phyloP scores from a whole-genome alignment of 1,140 invertebrate species.

The Drosophila willistoni region DNA sequence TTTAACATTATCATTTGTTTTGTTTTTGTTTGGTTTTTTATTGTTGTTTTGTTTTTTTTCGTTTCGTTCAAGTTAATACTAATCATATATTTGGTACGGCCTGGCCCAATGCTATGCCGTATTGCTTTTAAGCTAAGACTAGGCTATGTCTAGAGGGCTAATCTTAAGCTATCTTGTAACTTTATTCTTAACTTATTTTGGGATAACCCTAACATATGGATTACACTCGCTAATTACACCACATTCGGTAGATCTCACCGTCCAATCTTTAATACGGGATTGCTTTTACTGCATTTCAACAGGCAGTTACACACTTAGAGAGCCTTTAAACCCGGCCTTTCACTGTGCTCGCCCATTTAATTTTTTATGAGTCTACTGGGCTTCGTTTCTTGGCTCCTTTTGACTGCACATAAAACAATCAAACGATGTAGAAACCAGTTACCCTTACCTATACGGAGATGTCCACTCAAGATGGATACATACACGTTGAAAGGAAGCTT shows the following conservation, averaged over 20 bases:
- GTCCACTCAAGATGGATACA: neutral
- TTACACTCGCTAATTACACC: no score
- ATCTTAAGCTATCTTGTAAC: neutral
- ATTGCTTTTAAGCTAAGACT: conserved; percentile 20
- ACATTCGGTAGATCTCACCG: no score
- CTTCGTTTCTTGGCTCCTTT: neutral
- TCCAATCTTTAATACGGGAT: neutral
- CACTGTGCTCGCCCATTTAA: neutral
- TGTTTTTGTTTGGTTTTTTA: conserved; percentile 27
- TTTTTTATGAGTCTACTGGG: neutral
- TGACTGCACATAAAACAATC: conserved; percentile 22
- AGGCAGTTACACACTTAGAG: neutral
- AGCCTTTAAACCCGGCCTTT: neutral
- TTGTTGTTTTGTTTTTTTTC: conserved; percentile 14
- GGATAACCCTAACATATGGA: neutral
- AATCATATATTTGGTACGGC: conserved; percentile 40
- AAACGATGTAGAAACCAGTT: conserved; percentile 12
- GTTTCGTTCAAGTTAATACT: conserved; percentile 47
- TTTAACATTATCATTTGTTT: conserved; percentile 41
- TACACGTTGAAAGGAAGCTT: neutral
- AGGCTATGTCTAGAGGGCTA: neutral
- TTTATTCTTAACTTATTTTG: neutral
- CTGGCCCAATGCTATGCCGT: conserved; percentile 13
- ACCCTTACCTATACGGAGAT: conserved; percentile 4
- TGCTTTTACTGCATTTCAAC: neutral